These are phyloP conservation scores for Chalcis sispes DNA, from an alignment of 2,888 invertebrate species.

Conservation along the genomic window DNA sequence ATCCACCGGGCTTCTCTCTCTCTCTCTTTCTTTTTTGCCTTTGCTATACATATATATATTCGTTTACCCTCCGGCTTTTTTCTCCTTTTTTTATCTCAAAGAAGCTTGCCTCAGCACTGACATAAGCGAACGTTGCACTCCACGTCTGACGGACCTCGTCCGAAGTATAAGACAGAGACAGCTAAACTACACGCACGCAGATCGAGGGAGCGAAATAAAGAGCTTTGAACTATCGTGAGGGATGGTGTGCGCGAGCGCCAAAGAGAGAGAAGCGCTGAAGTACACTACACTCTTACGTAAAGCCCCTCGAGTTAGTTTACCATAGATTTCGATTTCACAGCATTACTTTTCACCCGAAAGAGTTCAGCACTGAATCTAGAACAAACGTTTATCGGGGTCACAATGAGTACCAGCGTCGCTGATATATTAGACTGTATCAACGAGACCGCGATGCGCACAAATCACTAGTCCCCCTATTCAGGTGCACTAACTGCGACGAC, in stretches of 20 bases:
- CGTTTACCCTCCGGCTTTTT: conserved; percentile 17
- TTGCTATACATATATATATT: too few species aligned
- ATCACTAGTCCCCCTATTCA: too few species aligned
- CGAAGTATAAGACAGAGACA: neutral
- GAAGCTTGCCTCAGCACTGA: neutral
- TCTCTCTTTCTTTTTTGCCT: neutral
- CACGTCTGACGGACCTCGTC: neutral
- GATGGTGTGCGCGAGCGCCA: conserved; percentile 11
- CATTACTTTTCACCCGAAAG: neutral
- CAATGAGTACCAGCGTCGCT: too few species aligned
- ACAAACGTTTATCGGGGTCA: too few species aligned
- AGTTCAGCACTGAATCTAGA: too few species aligned
- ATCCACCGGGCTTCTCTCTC: neutral
- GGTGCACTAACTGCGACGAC: too few species aligned
- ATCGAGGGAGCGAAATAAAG: neutral
- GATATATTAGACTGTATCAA: too few species aligned
- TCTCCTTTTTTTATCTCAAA: neutral
- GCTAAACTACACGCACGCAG: neutral
- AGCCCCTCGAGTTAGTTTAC: neutral
- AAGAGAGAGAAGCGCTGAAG: neutral
- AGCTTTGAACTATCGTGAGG: neutral
- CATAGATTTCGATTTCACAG: neutral
- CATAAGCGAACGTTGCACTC: conserved; percentile 21
- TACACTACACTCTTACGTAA: conserved; percentile 14
- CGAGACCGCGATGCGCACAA: too few species aligned